phyloP scores from a whole-genome alignment of 2,797 vertebrate genomes.

The Odontamblyopus rebecca region DNA sequence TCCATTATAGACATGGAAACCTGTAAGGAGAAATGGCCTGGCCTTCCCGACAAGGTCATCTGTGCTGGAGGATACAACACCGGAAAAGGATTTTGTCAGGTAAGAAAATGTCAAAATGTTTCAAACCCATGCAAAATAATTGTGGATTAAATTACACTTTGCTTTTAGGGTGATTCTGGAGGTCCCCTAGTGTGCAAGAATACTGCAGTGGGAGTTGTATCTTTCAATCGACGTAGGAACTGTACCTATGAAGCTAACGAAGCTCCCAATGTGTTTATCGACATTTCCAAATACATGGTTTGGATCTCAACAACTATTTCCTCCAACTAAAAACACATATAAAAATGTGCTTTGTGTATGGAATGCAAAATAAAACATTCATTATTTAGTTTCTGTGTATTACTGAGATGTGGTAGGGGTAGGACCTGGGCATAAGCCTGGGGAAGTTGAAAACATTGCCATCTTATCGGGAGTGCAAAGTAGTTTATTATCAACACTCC shows the following conservation, averaged over 20 bases:
- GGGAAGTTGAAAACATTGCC: too few relatives aligned
- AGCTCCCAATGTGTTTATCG: conserved; percentile 47
- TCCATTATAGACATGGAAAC: neutral
- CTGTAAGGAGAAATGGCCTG: conserved; percentile 34
- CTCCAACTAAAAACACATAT: neutral
- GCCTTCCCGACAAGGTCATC: conserved; percentile 41
- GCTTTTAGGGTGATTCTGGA: conserved; percentile 64
- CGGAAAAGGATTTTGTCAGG: neutral
- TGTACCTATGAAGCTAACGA: conserved; percentile 40
- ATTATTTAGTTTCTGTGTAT: neutral
- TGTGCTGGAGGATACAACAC: conserved; percentile 53
- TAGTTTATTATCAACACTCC: too few relatives aligned
- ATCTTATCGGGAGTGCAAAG: too few relatives aligned
- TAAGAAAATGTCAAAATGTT: neutral
- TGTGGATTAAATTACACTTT: neutral
- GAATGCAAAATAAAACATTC: neutral
- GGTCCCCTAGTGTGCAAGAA: conserved; percentile 60
- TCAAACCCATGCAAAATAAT: neutral
- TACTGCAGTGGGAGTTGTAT: conserved; percentile 49
- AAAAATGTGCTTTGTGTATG: neutral
- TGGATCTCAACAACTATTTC: conserved; percentile 44
- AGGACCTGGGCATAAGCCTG: neutral
- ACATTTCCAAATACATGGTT: conserved; percentile 7
- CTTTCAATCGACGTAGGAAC: conserved; percentile 35
- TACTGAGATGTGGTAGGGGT: neutral